Evolutionary conservation across 2,797 vertebrate genomes (phyloP).

Genomic region (Eurystomus glaucurus): DNA sequence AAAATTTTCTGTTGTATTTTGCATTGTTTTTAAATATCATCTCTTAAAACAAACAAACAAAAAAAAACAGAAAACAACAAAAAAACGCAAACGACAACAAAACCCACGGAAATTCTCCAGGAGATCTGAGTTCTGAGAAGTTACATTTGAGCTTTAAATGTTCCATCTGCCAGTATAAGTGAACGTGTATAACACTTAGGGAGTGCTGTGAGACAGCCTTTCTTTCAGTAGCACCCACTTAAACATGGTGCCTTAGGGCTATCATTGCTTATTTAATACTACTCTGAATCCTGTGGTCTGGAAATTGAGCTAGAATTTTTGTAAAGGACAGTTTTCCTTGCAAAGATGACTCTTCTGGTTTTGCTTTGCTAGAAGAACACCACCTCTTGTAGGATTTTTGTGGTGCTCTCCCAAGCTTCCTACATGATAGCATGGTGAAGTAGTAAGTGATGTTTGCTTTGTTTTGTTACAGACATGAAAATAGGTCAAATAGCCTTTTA

Average conservation of each 20-base stretch:
- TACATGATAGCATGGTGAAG: fast-evolving
- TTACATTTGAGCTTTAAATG: background rate
- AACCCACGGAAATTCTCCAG: background rate
- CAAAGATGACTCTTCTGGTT: background rate
- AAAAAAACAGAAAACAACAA: background rate
- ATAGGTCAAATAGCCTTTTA: background rate
- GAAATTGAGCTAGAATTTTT: background rate
- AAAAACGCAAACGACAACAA: background rate
- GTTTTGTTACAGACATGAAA: background rate
- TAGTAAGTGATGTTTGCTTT: background rate
- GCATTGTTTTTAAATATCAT: background rate
- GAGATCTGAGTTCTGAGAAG: background rate
- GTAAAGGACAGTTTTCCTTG: background rate
- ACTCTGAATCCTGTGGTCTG: background rate
- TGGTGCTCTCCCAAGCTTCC: background rate
- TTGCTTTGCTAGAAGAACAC: background rate
- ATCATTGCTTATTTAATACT: background rate
- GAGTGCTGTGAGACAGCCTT: background rate
- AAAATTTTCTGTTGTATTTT: background rate
- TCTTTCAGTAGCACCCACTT: background rate
- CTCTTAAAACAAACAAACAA: background rate
- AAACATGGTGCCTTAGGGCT: background rate
- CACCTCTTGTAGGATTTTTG: background rate
- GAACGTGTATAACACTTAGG: background rate
- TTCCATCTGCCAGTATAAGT: background rate